A percentile compares a stretch with the other conserved stretches of the same genome.
Evolutionary conservation across 1,140 invertebrate species (phyloP).

Genomic region (Caenorhabditis inopinata): DNA sequence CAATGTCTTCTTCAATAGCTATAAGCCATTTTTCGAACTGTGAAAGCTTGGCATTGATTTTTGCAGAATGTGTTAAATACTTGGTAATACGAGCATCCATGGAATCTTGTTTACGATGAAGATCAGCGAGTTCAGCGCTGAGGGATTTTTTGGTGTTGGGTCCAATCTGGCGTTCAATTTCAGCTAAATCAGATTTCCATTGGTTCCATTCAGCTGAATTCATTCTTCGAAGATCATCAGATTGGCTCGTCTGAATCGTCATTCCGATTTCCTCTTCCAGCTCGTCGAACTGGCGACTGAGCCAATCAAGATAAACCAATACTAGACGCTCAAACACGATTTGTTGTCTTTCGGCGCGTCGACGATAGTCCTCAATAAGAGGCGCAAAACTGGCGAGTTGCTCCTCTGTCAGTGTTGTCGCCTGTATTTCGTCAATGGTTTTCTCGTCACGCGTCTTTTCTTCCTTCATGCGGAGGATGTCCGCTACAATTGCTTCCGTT

Average conservation of each 20-base stretch:
- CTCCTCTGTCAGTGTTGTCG: constrained; percentile 16
- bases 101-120: constrained; percentile 39
- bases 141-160: background rate
- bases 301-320: constrained; percentile 8
- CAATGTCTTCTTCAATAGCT: constrained; percentile 40
- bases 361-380: constrained; percentile 19
- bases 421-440: constrained; percentile 28
- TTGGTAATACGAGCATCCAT: constrained; percentile 27
- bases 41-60: constrained; percentile 12
- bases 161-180: constrained; percentile 31
- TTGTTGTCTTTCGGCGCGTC: constrained; percentile 18
- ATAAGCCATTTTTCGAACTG: constrained; percentile 44
- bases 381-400: constrained; percentile 11
- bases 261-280: constrained; percentile 38
- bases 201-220: background rate
- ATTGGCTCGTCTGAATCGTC: constrained; percentile 22
- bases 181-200: constrained; percentile 36
- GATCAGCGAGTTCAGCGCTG: constrained; percentile 38
- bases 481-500: constrained; percentile 18
- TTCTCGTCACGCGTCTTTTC: constrained; percentile 24
- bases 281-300: constrained; percentile 12
- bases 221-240: constrained; percentile 26
- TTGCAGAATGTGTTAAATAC: constrained; percentile 22
- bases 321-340: background rate
- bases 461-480: constrained; percentile 33